Evolutionary conservation across 2,113 vertebrate genomes (phyloP).

Genomic region (Electrona antarctica): DNA sequence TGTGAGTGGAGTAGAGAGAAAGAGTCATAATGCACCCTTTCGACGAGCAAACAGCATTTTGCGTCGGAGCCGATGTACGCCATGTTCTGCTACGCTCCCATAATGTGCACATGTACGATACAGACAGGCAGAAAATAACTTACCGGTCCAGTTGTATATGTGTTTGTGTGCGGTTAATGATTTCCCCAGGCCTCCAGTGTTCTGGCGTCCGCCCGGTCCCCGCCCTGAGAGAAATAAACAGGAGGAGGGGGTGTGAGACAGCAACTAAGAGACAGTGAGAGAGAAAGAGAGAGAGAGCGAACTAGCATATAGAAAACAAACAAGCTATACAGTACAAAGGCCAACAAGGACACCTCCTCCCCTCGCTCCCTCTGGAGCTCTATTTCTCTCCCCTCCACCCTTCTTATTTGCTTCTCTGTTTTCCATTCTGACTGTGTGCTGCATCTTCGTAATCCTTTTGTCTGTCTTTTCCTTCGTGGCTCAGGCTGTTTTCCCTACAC

Average conservation of each 20-base stretch:
- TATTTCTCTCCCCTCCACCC: not conserved
- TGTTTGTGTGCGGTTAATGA: conserved; percentile 54
- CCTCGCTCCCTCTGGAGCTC: conserved; percentile 9
- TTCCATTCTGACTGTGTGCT: not conserved
- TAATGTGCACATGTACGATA: conserved; percentile 10
- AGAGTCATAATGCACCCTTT: not conserved
- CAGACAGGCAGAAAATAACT: conserved; percentile 33
- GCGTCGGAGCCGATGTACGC: not conserved
- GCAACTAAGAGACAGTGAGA: conserved; percentile 22
- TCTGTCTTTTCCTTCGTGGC: too few species aligned
- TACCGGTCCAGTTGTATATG: conserved; percentile 68
- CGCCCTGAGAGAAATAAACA: conserved; percentile 67
- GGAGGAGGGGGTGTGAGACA: conserved; percentile 32
- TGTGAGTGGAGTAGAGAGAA: not conserved
- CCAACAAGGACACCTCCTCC: conserved; percentile 7
- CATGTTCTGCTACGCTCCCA: not conserved
- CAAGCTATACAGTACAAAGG: conserved; percentile 46
- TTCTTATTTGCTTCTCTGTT: too few species aligned
- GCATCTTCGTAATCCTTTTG: not conserved
- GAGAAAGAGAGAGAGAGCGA: conserved; percentile 14
- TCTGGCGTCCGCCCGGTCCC: conserved; percentile 47
- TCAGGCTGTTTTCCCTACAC: too few species aligned
- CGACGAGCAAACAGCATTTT: not conserved
- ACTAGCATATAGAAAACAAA: conserved; percentile 62
- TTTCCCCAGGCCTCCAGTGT: conserved; percentile 59